phyloP scores from a whole-genome alignment of 2,797 vertebrate genomes.

The Artibeus lituratus region DNA sequence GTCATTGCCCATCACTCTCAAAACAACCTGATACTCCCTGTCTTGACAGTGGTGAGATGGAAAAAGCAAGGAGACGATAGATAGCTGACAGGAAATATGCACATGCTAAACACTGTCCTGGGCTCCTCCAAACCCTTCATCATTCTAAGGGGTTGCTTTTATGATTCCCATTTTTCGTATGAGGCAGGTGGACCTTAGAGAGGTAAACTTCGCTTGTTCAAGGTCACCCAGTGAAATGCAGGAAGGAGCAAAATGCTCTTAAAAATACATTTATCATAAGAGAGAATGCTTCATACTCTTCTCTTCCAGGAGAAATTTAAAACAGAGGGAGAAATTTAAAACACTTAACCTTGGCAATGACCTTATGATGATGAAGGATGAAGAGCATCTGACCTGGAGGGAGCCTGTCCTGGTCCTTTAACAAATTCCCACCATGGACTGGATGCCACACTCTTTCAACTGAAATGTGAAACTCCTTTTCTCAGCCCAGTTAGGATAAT shows the following conservation, averaged over 20 bases:
- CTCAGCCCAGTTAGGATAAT: not conserved
- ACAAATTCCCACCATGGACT: accelerated
- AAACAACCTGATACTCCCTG: not conserved
- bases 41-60: not conserved
- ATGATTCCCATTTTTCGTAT: not conserved
- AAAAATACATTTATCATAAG: not conserved
- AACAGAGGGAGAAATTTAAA: no score
- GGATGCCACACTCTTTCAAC: not conserved
- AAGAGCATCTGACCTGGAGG: not conserved
- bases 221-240: not conserved
- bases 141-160: not conserved
- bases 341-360: not conserved
- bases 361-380: not conserved
- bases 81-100: not conserved
- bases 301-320: no score
- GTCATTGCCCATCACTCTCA: no score
- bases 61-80: not conserved
- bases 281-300: no score
- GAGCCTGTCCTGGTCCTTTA: not conserved
- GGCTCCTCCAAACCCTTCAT: not conserved
- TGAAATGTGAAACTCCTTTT: not conserved
- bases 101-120: not conserved
- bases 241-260: not conserved
- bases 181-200: not conserved
- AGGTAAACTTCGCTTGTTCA: not conserved